Conservation (phyloP, 2,797 vertebrate species). For the Cygnus olor region DNA sequence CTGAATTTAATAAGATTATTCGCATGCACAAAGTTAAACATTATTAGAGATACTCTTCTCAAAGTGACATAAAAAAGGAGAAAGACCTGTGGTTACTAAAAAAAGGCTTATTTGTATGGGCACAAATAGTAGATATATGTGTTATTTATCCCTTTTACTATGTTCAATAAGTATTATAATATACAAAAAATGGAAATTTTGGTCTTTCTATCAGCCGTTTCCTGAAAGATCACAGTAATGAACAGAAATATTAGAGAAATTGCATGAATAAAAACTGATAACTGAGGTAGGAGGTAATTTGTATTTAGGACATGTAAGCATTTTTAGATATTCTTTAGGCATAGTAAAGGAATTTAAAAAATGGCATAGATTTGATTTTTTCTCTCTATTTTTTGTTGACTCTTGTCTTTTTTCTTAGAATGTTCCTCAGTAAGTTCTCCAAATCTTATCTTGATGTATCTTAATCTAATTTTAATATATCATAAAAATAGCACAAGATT, state of each 20-base stretch:
- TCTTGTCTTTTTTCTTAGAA: background rate
- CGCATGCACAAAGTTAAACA: fast-evolving
- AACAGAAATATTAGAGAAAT: background rate
- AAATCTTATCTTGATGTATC: background rate
- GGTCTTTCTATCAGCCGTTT: background rate
- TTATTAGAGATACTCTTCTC: background rate
- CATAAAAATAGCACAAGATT: background rate
- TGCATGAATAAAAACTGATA: background rate
- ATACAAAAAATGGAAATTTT: background rate
- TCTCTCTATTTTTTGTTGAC: background rate
- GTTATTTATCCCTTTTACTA: background rate
- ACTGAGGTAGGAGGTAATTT: background rate
- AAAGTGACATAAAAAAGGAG: background rate
- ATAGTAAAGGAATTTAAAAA: background rate
- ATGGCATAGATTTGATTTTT: background rate
- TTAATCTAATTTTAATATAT: background rate
- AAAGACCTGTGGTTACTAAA: background rate
- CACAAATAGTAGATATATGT: background rate
- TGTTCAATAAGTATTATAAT: background rate
- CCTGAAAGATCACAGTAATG: background rate
- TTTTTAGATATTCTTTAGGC: background rate
- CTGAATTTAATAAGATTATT: background rate
- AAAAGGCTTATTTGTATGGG: background rate
- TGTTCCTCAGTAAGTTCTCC: background rate
- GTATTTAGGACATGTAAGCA: background rate